Evolutionary conservation across 2,888 invertebrate genomes (phyloP).

Genomic region (Maniola hyperantus): DNA sequence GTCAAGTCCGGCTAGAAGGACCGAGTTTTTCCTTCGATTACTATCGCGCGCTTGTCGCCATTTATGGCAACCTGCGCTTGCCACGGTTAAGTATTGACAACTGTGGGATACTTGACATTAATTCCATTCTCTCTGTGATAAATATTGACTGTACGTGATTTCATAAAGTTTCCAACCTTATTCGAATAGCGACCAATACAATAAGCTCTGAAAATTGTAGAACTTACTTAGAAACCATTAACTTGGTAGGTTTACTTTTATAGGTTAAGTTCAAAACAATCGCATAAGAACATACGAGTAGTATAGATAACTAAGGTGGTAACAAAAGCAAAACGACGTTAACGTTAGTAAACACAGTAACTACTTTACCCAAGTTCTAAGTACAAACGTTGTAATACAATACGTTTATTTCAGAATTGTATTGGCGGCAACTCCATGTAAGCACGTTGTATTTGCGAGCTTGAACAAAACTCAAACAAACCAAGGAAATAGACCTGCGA

Average conservation of each 20-base stretch:
- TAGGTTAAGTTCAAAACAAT: constrained; percentile 2
- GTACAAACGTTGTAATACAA: constrained; percentile 63
- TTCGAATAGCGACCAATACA: constrained; percentile 39
- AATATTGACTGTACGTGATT: constrained; percentile 68
- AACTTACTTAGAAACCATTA: constrained; percentile 12
- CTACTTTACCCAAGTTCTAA: constrained; percentile 50
- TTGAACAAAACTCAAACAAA: constrained; percentile 56
- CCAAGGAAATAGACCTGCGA: constrained; percentile 44
- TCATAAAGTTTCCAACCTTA: constrained; percentile 69
- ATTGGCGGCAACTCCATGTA: constrained; percentile 57
- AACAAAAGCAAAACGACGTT: constrained; percentile 30
- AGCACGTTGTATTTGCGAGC: constrained; percentile 59
- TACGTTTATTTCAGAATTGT: constrained; percentile 61
- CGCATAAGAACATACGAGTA: background rate
- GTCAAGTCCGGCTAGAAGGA: constrained; percentile 75
- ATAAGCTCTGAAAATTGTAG: constrained; percentile 6
- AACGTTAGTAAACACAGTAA: constrained; percentile 49
- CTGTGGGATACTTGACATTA: constrained; percentile 75
- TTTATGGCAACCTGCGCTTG: constrained; percentile 73
- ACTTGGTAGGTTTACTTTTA: background rate
- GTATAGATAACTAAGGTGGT: constrained; percentile 11
- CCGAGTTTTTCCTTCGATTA: constrained; percentile 75
- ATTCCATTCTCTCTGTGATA: constrained; percentile 59
- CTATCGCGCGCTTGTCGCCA: constrained; percentile 67
- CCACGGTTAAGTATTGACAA: constrained; percentile 68